Evolutionary conservation across 2,797 vertebrate genomes (phyloP).

Genomic region (Xerus rutilus): DNA sequence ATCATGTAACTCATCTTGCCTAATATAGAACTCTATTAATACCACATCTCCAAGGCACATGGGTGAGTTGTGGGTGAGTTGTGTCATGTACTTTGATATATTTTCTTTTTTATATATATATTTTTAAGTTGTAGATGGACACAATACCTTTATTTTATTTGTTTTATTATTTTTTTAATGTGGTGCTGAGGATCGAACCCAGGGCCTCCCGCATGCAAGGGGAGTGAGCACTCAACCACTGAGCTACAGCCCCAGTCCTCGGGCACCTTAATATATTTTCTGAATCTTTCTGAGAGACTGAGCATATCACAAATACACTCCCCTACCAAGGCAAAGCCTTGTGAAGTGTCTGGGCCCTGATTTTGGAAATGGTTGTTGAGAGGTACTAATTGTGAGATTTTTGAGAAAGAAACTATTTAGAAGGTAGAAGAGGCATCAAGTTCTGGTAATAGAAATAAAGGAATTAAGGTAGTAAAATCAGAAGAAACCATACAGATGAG

Average conservation of each 20-base stretch:
- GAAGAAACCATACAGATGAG: not conserved
- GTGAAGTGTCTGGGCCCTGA: not conserved
- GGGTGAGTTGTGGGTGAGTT: not conserved
- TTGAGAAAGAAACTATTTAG: conserved; percentile 3
- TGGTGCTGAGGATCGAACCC: too few relatives aligned
- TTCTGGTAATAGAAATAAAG: not conserved
- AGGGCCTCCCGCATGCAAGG: too few relatives aligned
- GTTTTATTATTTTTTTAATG: too few relatives aligned
- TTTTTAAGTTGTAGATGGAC: too few relatives aligned
- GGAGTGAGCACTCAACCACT: too few relatives aligned
- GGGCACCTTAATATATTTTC: not conserved
- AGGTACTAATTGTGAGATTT: not conserved
- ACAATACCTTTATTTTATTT: too few relatives aligned
- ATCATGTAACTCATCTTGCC: not conserved
- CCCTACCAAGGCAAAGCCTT: not conserved
- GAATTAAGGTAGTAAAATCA: not conserved
- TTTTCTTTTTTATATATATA: not conserved
- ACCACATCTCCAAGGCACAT: not conserved
- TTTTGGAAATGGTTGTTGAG: conserved; percentile 19
- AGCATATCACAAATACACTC: not conserved
- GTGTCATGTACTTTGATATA: not conserved
- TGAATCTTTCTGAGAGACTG: not conserved
- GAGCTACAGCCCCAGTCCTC: too few relatives aligned
- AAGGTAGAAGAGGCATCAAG: not conserved
- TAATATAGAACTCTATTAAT: conserved; percentile 68